These are phyloP conservation scores for Zaprionus lachaisei DNA, from an alignment of 1,140 invertebrate genomes.

Conservation along the genomic window DNA sequence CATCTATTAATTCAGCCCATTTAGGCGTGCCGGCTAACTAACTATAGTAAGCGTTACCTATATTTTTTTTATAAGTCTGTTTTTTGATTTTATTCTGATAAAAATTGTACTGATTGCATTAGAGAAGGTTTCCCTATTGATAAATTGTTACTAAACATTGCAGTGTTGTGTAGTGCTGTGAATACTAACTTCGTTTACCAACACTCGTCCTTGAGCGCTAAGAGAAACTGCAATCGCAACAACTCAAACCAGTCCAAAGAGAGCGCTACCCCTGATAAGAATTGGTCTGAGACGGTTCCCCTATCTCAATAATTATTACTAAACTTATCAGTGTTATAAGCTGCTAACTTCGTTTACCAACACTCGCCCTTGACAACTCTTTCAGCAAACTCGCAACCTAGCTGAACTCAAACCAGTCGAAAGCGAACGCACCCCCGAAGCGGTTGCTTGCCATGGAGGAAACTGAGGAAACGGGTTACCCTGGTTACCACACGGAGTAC, in stretches of 20 bases:
- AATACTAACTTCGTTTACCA: conserved; percentile 23
- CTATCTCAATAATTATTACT: not conserved
- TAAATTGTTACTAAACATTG: not conserved
- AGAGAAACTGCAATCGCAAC: not conserved
- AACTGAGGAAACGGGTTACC: conserved; percentile 51
- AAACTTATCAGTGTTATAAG: not conserved
- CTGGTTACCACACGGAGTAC: conserved; percentile 43
- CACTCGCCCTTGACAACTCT: conserved; percentile 33
- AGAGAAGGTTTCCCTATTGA: not conserved
- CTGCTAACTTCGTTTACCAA: conserved; percentile 28
- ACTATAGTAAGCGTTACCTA: too few relatives aligned
- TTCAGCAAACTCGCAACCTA: not conserved
- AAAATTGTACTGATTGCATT: not conserved
- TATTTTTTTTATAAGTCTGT: too few relatives aligned
- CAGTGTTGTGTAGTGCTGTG: not conserved
- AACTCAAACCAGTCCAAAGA: conserved; percentile 19
- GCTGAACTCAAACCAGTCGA: conserved; percentile 30
- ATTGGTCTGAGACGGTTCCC: not conserved
- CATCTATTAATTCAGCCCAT: too few relatives aligned
- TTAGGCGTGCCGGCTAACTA: too few relatives aligned
- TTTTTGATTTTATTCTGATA: not conserved
- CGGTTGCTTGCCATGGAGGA: conserved; percentile 49
- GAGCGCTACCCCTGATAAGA: conserved; percentile 12
- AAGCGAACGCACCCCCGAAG: conserved; percentile 19
- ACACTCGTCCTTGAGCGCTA: conserved; percentile 33